Base-by-base conservation (phyloP, 1,140 invertebrate genomes). In the Drosophila gunungcola region DNA sequence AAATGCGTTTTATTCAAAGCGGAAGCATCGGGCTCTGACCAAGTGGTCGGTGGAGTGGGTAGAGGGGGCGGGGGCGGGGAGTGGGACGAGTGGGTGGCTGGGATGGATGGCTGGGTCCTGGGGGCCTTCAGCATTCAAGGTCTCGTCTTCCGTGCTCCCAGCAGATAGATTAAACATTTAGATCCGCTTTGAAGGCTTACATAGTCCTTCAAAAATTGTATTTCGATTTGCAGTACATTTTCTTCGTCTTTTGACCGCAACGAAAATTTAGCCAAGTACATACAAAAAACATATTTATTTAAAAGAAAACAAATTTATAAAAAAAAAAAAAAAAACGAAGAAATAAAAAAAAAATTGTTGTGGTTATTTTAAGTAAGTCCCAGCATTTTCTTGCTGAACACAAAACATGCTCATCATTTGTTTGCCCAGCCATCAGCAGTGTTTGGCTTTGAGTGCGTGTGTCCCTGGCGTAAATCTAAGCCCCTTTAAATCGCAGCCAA, bases 1-100 rank as follows among this genome's bases (percentile, higher is more conserved):
- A 86, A 86, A 86, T 86, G 79, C 83, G 79, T 85, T 84, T 84
- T 84, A 84, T 84, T 69, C 64, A 73, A 83, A 81, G 52, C 78
- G 73, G 76, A 79, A 81, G 76, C 76, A 72, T 60, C 46, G 39
- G 78, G 48, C 48, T 51, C 69, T 67, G 73, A 81, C 78, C 57
- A 73, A 67, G 61, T 11, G 21, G 5, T 39, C 25, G 21, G 6
- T n/a, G 29, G 21, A 32, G 43, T 25, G 43, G 9, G 1, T 34
- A 57, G 39, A 7, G 5, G 16, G 34, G 3, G 6, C 5, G 25
- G 43, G 13, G 11, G 1, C 27, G 64, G 21, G 9, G 3, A 16
- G n/a, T n/a, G 42, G 4, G 3, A 2, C 52, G 38, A 43, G 10
- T 51, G 41, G 46, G 11, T 36, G 12, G 11, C 21, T 38, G 29